Percentiles rank a stretch among this genome's conserved stretches.
Evolutionary conservation across 2,113 vertebrate species (phyloP).

Genomic region (Lagenorhynchus albirostris): DNA sequence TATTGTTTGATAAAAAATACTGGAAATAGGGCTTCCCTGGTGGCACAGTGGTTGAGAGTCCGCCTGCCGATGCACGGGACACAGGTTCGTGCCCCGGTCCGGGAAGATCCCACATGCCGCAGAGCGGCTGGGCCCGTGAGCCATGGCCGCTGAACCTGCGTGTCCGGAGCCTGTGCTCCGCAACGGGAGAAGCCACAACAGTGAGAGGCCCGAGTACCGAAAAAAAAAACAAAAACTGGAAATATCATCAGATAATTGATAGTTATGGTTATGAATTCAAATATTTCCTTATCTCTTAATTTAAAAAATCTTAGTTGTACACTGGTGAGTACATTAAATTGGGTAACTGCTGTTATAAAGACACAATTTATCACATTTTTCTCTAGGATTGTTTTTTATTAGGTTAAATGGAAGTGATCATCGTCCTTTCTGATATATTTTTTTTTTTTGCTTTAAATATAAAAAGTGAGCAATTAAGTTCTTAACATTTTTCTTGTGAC

Average conservation of each 20-base stretch:
- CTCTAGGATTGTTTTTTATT: background rate
- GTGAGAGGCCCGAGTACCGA: too few relatives aligned
- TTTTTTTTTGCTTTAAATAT: background rate
- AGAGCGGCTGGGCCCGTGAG: too few relatives aligned
- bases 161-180: too few relatives aligned
- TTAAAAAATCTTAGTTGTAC: background rate
- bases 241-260: background rate
- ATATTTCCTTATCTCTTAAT: background rate
- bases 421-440: background rate
- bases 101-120: too few relatives aligned
- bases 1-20: background rate
- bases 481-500: background rate
- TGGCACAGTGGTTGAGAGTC: too few relatives aligned
- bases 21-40: background rate
- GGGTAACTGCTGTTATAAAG: background rate
- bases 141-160: too few relatives aligned
- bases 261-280: conserved; percentile 26
- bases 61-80: too few relatives aligned
- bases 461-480: background rate
- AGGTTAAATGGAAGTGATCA: background rate
- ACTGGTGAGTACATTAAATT: background rate
- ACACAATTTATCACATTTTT: background rate
- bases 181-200: too few relatives aligned
- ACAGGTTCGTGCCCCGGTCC: too few relatives aligned
- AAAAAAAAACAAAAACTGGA: background rate